Percentiles rank a stretch among this genome's conserved stretches.
phyloP scores from a whole-genome alignment of 2,888 invertebrate genomes.

The Melikaiella ostensackeni region DNA sequence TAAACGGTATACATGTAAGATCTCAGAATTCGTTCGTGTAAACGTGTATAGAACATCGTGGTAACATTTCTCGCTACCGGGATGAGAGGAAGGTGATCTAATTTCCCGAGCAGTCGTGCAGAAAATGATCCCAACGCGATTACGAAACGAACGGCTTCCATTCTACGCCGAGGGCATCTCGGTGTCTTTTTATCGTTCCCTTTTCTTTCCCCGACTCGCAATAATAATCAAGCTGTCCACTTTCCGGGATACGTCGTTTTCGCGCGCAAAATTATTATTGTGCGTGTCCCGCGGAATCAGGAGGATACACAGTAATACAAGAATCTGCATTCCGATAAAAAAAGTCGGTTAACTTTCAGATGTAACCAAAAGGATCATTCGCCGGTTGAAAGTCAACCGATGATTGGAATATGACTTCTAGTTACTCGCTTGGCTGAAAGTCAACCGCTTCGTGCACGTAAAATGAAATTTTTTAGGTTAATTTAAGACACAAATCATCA shows the following conservation, averaged over 20 bases:
- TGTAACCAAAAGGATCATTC: no score
- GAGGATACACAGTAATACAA: not conserved
- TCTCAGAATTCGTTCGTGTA: conserved; percentile 1
- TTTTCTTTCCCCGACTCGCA: conserved; percentile 45
- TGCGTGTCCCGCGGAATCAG: conserved; percentile 39
- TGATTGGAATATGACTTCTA: no score
- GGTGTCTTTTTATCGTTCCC: conserved; percentile 58
- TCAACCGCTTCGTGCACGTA: no score
- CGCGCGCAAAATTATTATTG: conserved; percentile 52
- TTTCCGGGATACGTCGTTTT: conserved; percentile 57
- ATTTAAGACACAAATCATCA: no score
- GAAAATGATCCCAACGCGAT: conserved; percentile 76
- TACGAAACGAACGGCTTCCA: conserved; percentile 75
- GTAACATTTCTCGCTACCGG: conserved; percentile 67
- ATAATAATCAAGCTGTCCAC: conserved; percentile 63
- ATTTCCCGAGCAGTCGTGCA: conserved; percentile 77
- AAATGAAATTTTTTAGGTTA: no score
- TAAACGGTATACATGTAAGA: conserved; percentile 35
- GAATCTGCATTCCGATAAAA: no score
- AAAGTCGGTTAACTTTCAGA: no score
- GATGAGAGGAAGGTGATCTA: conserved; percentile 75
- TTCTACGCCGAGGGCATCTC: conserved; percentile 71
- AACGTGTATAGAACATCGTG: conserved; percentile 39
- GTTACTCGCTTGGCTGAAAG: no score
- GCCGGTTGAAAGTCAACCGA: no score